Base-by-base conservation (phyloP, 2,797 vertebrate genomes). In the Lacerta viridis region DNA sequence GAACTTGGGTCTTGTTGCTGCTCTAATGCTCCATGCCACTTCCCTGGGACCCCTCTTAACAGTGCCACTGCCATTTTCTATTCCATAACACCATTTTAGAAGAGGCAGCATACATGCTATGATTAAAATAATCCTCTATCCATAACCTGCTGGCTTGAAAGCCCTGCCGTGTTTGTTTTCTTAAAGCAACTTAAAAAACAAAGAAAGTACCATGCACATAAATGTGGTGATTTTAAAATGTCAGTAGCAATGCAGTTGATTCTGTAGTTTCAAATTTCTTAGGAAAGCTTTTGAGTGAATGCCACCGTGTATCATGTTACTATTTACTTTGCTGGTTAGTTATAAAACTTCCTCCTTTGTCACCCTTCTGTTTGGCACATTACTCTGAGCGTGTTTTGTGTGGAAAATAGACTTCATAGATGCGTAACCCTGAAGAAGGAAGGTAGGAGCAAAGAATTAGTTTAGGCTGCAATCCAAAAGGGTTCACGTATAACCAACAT, bases 161-260 rank as follows among this genome's bases (percentile, higher is more conserved):
- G 50, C 41, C 25, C 11, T 69, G 50, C 10, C 27, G 41, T 87
- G 29, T 75, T 75, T 64, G 39, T 81, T 82, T 79, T 25, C 20
- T 74, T 82, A 33, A n/a, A 43, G 69, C 29, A 23, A 46, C 39
- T 46, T 64, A n/a, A 11, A 55, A 80, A 33, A 71, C 36, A 55
- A 55, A 55, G 50, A 55, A 55, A 55, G 50, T 15, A 3, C 18
- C 15, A 11, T 25, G 18, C 1, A 23, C 29, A 18, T 25, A 71
- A 87, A 39, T 80, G 5, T 61, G 41, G 5, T 61, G 41, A 33
- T 80, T 87, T 55, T 86, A 69, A 43, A 85, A 79, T 86, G 43
- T 36, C 41, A 86, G 29, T 7, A 85, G 9, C 61, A 64, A 81
- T 68, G 36, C 29, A 29, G 36, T 5, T 71, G 71, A 69, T n/a